phyloP scores from a whole-genome alignment of 2,113 vertebrate species.

The Alectura lathami region DNA sequence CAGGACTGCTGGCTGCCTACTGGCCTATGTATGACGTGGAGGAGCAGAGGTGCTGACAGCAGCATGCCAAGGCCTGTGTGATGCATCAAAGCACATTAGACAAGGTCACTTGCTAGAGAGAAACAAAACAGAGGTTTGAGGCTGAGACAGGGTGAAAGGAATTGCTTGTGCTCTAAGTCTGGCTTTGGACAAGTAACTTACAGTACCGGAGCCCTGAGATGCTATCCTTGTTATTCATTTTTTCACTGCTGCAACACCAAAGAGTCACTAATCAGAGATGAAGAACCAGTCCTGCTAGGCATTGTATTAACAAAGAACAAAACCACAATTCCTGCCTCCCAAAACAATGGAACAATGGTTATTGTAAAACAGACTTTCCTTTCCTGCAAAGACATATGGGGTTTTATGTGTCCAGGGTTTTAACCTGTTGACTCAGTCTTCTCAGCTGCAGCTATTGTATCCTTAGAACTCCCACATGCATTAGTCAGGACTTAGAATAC shows the following conservation, averaged over 20 bases:
- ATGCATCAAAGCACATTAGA: not conserved
- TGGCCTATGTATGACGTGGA: not conserved
- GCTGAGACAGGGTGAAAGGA: not conserved
- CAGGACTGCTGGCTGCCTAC: not conserved
- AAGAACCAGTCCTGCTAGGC: not conserved
- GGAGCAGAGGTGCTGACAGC: not conserved
- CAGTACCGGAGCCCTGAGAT: not conserved
- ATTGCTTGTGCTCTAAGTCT: not conserved
- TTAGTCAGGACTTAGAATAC: not conserved
- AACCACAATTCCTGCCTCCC: not conserved
- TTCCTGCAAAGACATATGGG: not conserved
- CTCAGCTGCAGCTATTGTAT: not conserved
- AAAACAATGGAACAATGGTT: not conserved
- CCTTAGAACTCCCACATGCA: not conserved
- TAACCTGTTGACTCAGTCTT: not conserved
- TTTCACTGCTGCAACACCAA: not conserved
- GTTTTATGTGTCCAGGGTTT: not conserved
- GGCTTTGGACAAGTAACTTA: not conserved
- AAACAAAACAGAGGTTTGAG: not conserved
- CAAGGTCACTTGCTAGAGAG: not conserved
- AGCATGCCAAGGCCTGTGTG: not conserved
- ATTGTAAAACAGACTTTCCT: not conserved
- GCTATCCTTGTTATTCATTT: not conserved
- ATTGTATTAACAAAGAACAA: not conserved
- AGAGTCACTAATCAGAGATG: not conserved